These are phyloP conservation scores for Myotis pilosus DNA, from an alignment of 2,797 vertebrate genomes.

Conservation along the genomic window DNA sequence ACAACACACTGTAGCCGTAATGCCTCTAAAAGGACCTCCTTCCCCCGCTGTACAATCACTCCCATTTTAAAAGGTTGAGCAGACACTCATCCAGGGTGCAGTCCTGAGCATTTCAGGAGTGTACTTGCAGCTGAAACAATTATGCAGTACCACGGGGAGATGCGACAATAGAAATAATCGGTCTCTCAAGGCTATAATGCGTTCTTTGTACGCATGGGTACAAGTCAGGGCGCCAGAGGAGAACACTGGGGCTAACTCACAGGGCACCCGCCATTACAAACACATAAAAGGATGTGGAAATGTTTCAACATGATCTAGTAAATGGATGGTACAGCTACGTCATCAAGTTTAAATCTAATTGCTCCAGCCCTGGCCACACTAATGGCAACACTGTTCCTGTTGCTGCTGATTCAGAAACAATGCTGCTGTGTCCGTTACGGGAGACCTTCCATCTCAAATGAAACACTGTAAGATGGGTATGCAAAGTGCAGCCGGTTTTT, in stretches of 20 bases:
- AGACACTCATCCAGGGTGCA: constrained; percentile 25
- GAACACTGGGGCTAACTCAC: constrained; percentile 28
- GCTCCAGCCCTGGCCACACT: constrained; percentile 69
- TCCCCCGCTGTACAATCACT: constrained; percentile 30
- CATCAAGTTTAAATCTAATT: constrained; percentile 76
- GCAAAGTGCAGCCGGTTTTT: background rate
- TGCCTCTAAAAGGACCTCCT: constrained; percentile 28
- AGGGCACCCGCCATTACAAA: constrained; percentile 69
- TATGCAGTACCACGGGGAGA: constrained; percentile 51
- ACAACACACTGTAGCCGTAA: background rate
- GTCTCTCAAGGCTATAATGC: constrained; percentile 62
- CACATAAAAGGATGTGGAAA: constrained; percentile 62
- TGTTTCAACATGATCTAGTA: constrained; percentile 68
- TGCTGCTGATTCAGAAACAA: constrained; percentile 64
- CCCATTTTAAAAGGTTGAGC: constrained; percentile 56
- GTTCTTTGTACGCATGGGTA: constrained; percentile 64
- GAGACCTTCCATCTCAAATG: background rate
- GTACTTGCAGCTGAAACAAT: constrained; percentile 75
- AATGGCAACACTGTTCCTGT: constrained; percentile 29
- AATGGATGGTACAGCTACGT: constrained; percentile 70
- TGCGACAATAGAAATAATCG: constrained; percentile 74
- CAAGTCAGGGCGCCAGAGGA: constrained; percentile 68
- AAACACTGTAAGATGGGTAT: background rate
- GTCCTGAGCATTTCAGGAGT: constrained; percentile 63
- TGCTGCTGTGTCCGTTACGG: background rate